Percentiles rank a stretch among this genome's conserved stretches.
Conservation (phyloP, 2,797 vertebrate species). For the Sebastolobus alascanus region DNA sequence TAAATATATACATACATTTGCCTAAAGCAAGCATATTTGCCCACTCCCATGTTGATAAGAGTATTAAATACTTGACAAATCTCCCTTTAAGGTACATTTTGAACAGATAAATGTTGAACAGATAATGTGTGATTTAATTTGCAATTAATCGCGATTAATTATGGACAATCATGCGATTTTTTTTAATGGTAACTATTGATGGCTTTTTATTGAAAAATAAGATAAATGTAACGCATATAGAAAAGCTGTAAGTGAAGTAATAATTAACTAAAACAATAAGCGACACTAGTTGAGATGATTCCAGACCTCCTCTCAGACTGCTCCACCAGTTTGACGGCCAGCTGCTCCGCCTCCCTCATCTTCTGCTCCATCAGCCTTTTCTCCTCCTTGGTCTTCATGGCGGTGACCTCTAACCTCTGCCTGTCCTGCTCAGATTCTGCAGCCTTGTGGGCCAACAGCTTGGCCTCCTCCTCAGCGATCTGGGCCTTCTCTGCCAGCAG, state of each 20-base stretch:
- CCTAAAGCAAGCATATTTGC: no score
- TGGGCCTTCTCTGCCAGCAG: constrained; percentile 95
- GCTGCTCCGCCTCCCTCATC: constrained; percentile 94
- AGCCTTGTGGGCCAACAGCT: constrained; percentile 94
- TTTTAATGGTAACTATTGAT: neutral
- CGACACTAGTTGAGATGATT: neutral
- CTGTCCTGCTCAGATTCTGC: constrained; percentile 94
- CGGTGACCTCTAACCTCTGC: constrained; percentile 92
- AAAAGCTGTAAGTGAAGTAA: neutral
- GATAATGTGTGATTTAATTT: no score
- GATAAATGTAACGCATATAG: neutral
- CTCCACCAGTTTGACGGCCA: constrained; percentile 93
- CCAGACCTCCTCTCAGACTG: constrained; percentile 92
- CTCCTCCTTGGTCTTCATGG: constrained; percentile 94
- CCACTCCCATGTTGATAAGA: no score
- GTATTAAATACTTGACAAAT: no score
- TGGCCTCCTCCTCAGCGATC: constrained; percentile 95
- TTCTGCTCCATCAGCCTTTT: constrained; percentile 96
- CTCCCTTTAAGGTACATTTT: no score
- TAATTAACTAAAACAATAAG: neutral
- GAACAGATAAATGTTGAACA: no score
- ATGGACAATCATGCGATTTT: no score
- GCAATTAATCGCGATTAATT: no score
- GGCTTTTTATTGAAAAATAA: neutral
- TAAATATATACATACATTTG: no score